A percentile compares a stretch with the other conserved stretches of the same genome.
These are phyloP conservation scores for Hypselothyrea guttata DNA, from an alignment of 2,888 invertebrate genomes.

Conservation along the genomic window DNA sequence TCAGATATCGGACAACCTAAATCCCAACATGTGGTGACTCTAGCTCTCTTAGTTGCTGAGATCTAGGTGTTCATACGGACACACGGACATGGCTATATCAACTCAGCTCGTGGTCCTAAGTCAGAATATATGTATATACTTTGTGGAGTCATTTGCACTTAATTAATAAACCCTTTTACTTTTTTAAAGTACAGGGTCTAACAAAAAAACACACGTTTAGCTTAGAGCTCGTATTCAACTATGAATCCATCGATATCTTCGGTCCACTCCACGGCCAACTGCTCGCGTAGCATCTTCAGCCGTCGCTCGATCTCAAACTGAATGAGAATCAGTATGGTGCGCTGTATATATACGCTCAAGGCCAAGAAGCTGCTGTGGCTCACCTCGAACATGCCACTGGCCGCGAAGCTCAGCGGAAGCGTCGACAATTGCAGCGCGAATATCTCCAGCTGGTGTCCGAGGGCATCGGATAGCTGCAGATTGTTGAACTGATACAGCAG, in stretches of 20 bases:
- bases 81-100: too few species aligned
- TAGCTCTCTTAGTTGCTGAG: too few species aligned
- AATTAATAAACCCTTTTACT: too few species aligned
- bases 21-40: too few species aligned
- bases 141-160: too few species aligned
- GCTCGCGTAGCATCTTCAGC: constrained; percentile 8
- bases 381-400: constrained; percentile 10
- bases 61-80: not conserved
- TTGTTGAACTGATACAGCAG: constrained; percentile 16
- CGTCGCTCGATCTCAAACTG: constrained; percentile 37
- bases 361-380: constrained; percentile 21
- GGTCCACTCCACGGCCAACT: constrained; percentile 11
- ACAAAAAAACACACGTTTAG: too few species aligned
- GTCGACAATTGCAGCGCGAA: constrained; percentile 16
- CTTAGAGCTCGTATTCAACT: constrained; percentile 10
- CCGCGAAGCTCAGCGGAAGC: constrained; percentile 4
- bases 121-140: too few species aligned
- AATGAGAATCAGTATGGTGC: constrained; percentile 23
- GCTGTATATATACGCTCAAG: constrained; percentile 21
- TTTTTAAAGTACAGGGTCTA: too few species aligned
- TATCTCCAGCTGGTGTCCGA: constrained; percentile 13
- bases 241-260: constrained; percentile 10
- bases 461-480: not conserved
- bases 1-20: too few species aligned
- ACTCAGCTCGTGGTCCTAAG: too few species aligned